Base-by-base conservation (phyloP, 1,140 invertebrate genomes). In the Heliconius hermathena region DNA sequence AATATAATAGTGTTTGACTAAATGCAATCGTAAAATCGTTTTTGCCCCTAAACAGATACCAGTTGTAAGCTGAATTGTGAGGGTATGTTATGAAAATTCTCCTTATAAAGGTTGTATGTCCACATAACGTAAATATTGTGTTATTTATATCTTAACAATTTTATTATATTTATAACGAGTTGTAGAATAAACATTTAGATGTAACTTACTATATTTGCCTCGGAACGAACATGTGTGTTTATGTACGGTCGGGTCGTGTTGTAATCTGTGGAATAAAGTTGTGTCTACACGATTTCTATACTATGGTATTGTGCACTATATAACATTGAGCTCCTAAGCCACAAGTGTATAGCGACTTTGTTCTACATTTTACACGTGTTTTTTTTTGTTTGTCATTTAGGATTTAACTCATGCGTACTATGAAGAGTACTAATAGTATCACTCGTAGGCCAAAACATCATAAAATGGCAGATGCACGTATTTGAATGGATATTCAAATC, bases 21-120 rank as follows among this genome's bases (percentile, higher is more conserved):
- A 84, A 82, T 81, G 74, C 80, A 86, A 86, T 86, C 78, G 84
- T 66, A 83, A 82, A 79, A 84, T 81, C 74, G 36, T 84, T 86
- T 82, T 83, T 80, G 60, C 73, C 70, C 83, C 60, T 66, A 29
- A 57, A 66, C 60, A 4, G 36, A 72, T 84, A 81, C 79, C 81
- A 76, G 77, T 83, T 85, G 71, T 84, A 82, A 85, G 82, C 79
- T 80, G 66, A 84, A 80, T 81, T 66, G 77, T 78, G 81, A 85
- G 86, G 91, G 88, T 89, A 85, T 88, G 78, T 88, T 78, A 72
- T 46, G 70, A 85, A 84, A 84, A 87, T 83, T 88, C 87, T 91
- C 89, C 91, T 93, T 93, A 91, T 87, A 86, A 93, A 94, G 93
- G 92, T 94, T 93, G 93, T 93, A 93, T 90, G 90, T 92, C 90